Evolutionary conservation across 2,888 invertebrate species (phyloP).

Genomic region (Abrostola triplasia): DNA sequence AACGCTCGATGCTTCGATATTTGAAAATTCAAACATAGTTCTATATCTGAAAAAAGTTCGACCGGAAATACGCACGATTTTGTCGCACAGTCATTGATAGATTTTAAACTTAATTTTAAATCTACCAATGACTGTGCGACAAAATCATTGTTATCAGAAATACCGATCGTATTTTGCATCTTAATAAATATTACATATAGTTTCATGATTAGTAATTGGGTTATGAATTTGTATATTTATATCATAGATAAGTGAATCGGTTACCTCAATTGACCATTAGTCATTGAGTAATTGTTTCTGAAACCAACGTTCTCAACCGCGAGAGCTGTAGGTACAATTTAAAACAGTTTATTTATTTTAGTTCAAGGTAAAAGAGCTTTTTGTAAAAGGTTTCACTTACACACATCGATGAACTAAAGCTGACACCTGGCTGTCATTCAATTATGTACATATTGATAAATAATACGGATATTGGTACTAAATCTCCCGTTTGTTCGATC

Average conservation of each 20-base stretch:
- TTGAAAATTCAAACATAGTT: slow-evolving; percentile 4
- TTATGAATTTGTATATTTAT: not conserved
- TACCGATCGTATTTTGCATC: slow-evolving; percentile 1
- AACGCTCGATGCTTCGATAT: not conserved
- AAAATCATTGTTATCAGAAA: slow-evolving; percentile 21
- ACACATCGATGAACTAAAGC: slow-evolving; percentile 30
- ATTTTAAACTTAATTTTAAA: no score
- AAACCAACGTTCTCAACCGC: slow-evolving; percentile 9
- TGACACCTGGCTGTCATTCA: slow-evolving; percentile 32
- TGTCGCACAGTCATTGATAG: no score
- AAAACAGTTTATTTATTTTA: slow-evolving; percentile 28
- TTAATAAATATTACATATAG: slow-evolving; percentile 2
- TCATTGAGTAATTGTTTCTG: slow-evolving; percentile 20
- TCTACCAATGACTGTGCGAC: slow-evolving; percentile 6
- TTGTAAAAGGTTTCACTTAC: slow-evolving; percentile 35
- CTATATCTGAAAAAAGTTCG: slow-evolving; percentile 11
- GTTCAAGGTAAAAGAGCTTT: slow-evolving; percentile 28
- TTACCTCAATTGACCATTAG: slow-evolving; percentile 20
- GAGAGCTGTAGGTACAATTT: slow-evolving; percentile 1
- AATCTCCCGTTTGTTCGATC: slow-evolving; percentile 35
- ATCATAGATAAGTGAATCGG: slow-evolving; percentile 14
- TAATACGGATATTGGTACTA: slow-evolving; percentile 29
- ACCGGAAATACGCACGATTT: slow-evolving; percentile 22
- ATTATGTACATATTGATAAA: slow-evolving; percentile 36
- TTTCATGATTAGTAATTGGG: slow-evolving; percentile 6